A percentile compares a stretch with the other conserved stretches of the same genome.
These are phyloP conservation scores for Oscheius sp. DNA, from an alignment of 2,888 invertebrate genomes.

Conservation along the genomic window DNA sequence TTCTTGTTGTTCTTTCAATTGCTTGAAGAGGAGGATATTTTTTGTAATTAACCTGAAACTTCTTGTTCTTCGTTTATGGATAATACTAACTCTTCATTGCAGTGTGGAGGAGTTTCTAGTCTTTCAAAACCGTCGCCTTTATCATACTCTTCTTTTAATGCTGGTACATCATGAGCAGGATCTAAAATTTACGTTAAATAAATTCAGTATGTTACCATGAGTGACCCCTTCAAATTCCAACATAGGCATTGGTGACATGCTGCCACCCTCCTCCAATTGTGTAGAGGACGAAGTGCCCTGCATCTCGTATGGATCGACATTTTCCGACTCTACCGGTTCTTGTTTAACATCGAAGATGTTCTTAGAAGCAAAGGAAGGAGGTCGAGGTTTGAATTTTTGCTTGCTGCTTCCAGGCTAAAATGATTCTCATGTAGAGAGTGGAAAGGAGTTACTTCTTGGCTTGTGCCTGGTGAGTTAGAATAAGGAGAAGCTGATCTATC, in stretches of 20 bases:
- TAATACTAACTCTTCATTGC: not conserved
- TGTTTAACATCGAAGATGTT: not conserved
- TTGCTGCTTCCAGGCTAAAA: not conserved
- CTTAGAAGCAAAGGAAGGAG: not conserved
- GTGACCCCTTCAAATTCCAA: not conserved
- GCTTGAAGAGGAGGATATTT: constrained; percentile 12
- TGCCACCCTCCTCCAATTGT: not conserved
- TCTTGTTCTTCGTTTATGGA: not conserved
- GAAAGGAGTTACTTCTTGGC: not conserved
- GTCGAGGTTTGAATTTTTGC: constrained; percentile 17
- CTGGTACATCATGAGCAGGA: too few relatives aligned
- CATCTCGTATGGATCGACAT: not conserved
- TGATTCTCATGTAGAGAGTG: not conserved
- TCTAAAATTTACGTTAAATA: too few relatives aligned
- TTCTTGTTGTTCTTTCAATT: constrained; percentile 17
- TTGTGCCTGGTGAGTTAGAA: too few relatives aligned
- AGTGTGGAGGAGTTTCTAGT: not conserved
- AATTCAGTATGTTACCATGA: not conserved
- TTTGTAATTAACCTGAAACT: not conserved
- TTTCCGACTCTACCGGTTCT: not conserved
- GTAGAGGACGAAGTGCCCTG: constrained; percentile 1
- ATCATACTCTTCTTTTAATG: not conserved
- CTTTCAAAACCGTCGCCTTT: too few relatives aligned
- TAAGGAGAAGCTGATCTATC: constrained; percentile 8
- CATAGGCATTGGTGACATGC: constrained; percentile 16